Base-by-base conservation (phyloP, 2,797 vertebrate genomes). In the Nannoperca obscura region DNA sequence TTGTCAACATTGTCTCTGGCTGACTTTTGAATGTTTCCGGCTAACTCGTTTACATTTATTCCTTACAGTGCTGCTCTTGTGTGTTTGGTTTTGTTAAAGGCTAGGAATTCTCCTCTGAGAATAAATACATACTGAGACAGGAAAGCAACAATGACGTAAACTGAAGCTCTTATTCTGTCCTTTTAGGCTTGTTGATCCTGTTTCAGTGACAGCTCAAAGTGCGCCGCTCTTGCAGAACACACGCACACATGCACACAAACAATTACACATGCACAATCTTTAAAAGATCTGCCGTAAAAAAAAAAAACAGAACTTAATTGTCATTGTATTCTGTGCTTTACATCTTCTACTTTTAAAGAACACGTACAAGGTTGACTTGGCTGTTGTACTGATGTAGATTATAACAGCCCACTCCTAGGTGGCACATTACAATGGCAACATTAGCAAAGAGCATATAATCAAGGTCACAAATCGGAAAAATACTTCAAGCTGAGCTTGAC, bases 121-220 rank as follows among this genome's bases (percentile, higher is more conserved):
- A 42, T 42, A 9, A 64, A 64, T 11, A 68, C 50, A 64, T 10
- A 30, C 46, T 20, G 32, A 27, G 1, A 15, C 17, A 36, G 30
- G 38, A 62, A 52, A 59, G 27, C 57, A 71, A 32, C 54, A 46
- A 13, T 38, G 58, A 66, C 6, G 2, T 34, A 11, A 38, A 47
- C n/a, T 40, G 7, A 44, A 63, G 38, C 38, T 84, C 47, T 17
- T 38, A 27, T 81, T 63, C 61, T 59, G 19, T 42, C 59, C 53
- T 67, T 60, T 55, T 46, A 70, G 20, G 22, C 61, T 74, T 73
- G 59, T 66, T 77, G 54, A 73, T 84, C 27, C 64, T 22, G 15
- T 11, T 46, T 50, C 47, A 67, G 64, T 60, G 66, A 55, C 44
- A 69, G 73, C 60, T 70, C 36, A 54, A 9, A 72, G 50, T 61